Base-by-base conservation (phyloP, 2,797 vertebrate species). In the Poeciliopsis infans region DNA sequence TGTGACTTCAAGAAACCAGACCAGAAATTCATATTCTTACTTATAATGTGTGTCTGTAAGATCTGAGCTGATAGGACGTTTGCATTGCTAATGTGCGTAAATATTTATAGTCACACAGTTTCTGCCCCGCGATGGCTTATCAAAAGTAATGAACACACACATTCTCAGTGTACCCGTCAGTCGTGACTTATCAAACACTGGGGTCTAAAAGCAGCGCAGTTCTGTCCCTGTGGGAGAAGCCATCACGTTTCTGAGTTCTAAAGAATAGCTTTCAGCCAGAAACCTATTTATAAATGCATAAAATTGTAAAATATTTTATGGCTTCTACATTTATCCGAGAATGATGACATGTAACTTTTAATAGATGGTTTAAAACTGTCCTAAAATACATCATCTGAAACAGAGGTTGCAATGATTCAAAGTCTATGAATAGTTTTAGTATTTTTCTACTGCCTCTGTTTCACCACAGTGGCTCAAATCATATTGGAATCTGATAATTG, bases 281-380 rank as follows among this genome's bases (percentile, higher is more conserved):
- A 88, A 73, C 86, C 90, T 94, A 94, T 95, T 94, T 93, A 91
- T 95, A 95, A 89, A 92, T 93, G 76, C 86, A 92, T 90, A 86
- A 86, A 87, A 88, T 82, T 78, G 75, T 91, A 92, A 89, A 90
- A 84, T 86, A 85, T 83, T 76, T 74, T 86, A 79, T 76, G 77
- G 53, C 83, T 88, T 86, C 85, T 76, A 89, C 83, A 76, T 86
- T 76, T 49, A 39, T 51, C 66, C 15, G 53, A 76, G 25, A 78
- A 72, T n/a, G 73, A 75, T 79, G 88, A 85, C 57, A 83, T 82
- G 72, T 72, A 66, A 74, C 86, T 85, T 77, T 86, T 61, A 85
- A 78, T 20, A 86, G 55, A 57, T 78, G 76, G 81, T 74, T 78
- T 79, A 46, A 68, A 77, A 51, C 59, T 77, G 5, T 80, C 59